Percentiles rank a stretch among this genome's conserved stretches.
Evolutionary conservation across 2,888 invertebrate species (phyloP).

Genomic region (Oscheius sp.): DNA sequence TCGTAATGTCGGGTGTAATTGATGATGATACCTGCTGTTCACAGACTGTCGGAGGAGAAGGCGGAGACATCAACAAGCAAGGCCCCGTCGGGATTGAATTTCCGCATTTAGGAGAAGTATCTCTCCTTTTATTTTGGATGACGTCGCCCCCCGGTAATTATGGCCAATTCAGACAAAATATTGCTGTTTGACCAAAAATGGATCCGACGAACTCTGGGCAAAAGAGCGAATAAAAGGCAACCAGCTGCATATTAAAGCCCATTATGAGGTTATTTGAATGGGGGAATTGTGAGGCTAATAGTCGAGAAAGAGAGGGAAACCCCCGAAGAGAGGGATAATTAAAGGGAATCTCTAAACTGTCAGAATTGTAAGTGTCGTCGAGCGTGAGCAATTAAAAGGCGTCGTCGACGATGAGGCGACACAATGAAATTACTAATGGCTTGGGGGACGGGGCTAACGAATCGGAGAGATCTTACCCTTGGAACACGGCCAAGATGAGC

Average conservation of each 20-base stretch:
- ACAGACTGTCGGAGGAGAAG: not conserved
- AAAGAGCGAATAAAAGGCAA: not conserved
- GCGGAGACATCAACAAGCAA: too few relatives aligned
- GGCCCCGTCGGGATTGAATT: not conserved
- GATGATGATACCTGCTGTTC: slow-evolving; percentile 3
- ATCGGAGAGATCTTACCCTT: not conserved
- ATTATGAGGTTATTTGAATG: slow-evolving; percentile 2
- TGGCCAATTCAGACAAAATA: not conserved
- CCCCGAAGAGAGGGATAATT: too few relatives aligned
- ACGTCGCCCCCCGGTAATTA: too few relatives aligned
- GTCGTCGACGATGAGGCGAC: slow-evolving; percentile 8
- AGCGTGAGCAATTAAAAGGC: slow-evolving; percentile 29
- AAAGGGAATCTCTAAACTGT: not conserved
- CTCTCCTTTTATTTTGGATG: too few relatives aligned
- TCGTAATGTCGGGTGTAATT: slow-evolving; percentile 15
- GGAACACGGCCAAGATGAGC: not conserved
- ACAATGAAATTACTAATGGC: slow-evolving; percentile 3
- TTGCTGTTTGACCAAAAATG: not conserved
- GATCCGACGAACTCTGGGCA: not conserved
- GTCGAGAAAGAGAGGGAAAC: too few relatives aligned
- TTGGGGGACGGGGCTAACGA: not conserved
- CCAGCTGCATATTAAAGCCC: not conserved
- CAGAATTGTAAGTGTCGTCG: slow-evolving; percentile 5
- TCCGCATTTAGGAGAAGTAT: not conserved
- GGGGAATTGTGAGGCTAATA: not conserved